Percentiles rank a stretch among this genome's conserved stretches.
phyloP scores from a whole-genome alignment of 2,797 vertebrate genomes.

The Lacerta viridis region DNA sequence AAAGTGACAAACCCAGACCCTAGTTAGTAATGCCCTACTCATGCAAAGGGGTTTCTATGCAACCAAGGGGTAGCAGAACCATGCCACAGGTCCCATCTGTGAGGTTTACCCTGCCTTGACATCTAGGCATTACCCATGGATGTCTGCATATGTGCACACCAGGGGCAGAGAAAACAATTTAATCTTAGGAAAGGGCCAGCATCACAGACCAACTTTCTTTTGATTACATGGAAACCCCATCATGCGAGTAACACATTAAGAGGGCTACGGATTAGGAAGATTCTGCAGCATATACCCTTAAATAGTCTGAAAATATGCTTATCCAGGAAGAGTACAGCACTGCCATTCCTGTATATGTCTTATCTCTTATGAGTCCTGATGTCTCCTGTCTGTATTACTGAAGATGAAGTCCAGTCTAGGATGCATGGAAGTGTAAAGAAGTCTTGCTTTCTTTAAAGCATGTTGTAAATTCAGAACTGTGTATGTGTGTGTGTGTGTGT shows the following conservation, averaged over 20 bases:
- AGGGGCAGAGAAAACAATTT: background rate
- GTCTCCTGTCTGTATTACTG: background rate
- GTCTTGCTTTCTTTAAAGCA: background rate
- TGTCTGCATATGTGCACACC: background rate
- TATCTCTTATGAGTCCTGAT: background rate
- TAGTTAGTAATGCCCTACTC: background rate
- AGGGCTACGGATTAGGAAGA: too few relatives aligned
- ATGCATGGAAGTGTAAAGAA: background rate
- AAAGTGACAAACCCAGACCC: background rate
- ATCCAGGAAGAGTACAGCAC: background rate
- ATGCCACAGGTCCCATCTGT: too few relatives aligned
- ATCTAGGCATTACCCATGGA: background rate
- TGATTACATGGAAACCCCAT: background rate
- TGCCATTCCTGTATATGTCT: background rate
- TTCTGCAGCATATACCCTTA: too few relatives aligned
- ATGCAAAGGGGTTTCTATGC: background rate
- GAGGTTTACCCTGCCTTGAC: too few relatives aligned
- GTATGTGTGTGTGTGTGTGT: too few relatives aligned
- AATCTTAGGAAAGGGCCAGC: background rate
- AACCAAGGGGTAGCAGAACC: background rate
- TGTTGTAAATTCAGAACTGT: background rate
- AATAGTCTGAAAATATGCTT: too few relatives aligned
- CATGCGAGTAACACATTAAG: background rate
- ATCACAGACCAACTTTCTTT: background rate
- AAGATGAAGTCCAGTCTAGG: background rate